A percentile compares a stretch with the other conserved stretches of the same genome.
Evolutionary conservation across 2,113 vertebrate species (phyloP).

Genomic region (Strix uralensis): DNA sequence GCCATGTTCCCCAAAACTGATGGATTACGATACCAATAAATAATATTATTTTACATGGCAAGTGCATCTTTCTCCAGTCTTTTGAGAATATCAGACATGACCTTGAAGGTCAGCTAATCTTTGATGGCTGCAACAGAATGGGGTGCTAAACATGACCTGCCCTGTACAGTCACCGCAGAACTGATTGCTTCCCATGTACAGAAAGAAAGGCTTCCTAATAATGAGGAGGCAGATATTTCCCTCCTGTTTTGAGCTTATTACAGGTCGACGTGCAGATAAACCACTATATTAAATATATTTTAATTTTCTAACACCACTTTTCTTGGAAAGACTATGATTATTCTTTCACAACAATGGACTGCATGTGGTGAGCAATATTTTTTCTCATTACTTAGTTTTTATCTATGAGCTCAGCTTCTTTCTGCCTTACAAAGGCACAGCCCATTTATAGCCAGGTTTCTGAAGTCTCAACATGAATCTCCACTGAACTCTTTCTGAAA

Average conservation of each 20-base stretch:
- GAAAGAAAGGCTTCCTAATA: neutral
- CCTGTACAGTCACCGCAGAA: neutral
- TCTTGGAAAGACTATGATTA: neutral
- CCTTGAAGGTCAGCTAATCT: neutral
- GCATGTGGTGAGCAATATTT: neutral
- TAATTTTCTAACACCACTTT: neutral
- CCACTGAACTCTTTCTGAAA: neutral
- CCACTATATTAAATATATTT: neutral
- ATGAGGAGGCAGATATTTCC: neutral
- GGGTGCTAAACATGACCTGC: neutral
- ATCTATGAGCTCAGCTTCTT: neutral
- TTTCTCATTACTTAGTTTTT: neutral
- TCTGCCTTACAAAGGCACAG: neutral
- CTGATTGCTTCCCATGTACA: rapidly evolving
- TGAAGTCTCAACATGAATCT: neutral
- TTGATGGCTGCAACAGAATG: neutral
- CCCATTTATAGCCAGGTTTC: neutral
- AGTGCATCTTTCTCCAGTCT: neutral
- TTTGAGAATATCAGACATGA: neutral
- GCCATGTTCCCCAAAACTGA: neutral
- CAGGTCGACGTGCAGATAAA: neutral
- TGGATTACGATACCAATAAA: neutral
- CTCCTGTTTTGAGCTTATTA: neutral
- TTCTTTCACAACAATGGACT: neutral
- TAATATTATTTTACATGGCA: neutral